These are phyloP conservation scores for Cariama cristata DNA, from an alignment of 2,113 vertebrate species.

Conservation along the genomic window DNA sequence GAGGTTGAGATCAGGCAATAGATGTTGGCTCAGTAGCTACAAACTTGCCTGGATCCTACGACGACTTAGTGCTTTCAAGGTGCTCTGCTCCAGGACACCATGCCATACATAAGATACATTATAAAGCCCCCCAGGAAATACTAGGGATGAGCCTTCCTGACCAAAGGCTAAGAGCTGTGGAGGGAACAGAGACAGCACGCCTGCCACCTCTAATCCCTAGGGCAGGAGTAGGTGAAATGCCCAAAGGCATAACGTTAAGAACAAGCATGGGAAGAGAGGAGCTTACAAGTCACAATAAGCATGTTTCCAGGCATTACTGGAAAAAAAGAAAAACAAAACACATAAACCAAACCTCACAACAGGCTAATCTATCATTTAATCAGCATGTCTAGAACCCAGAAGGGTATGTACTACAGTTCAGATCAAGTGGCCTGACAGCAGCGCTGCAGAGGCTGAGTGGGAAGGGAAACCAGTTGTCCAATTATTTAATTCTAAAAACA, in stretches of 20 bases:
- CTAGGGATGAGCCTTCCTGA: neutral
- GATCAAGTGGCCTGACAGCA: neutral
- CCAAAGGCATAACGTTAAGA: neutral
- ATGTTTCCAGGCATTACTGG: neutral
- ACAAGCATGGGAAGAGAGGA: neutral
- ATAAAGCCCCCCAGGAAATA: neutral
- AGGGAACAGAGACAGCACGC: neutral
- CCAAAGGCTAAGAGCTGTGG: neutral
- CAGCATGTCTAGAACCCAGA: neutral
- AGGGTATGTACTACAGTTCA: neutral
- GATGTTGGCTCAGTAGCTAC: neutral
- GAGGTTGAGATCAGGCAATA: neutral
- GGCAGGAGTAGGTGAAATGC: neutral
- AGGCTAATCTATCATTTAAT: neutral
- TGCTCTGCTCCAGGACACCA: neutral
- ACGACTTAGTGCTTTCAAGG: neutral
- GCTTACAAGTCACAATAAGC: rapidly evolving
- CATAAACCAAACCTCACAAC: neutral
- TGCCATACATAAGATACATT: neutral
- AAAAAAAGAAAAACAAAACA: neutral
- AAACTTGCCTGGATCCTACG: neutral
- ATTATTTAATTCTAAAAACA: neutral
- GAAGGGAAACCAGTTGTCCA: neutral
- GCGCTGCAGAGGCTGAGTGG: neutral
- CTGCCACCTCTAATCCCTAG: neutral